Conservation (phyloP, 2,113 vertebrate species). For the Pontoporia blainvillei region DNA sequence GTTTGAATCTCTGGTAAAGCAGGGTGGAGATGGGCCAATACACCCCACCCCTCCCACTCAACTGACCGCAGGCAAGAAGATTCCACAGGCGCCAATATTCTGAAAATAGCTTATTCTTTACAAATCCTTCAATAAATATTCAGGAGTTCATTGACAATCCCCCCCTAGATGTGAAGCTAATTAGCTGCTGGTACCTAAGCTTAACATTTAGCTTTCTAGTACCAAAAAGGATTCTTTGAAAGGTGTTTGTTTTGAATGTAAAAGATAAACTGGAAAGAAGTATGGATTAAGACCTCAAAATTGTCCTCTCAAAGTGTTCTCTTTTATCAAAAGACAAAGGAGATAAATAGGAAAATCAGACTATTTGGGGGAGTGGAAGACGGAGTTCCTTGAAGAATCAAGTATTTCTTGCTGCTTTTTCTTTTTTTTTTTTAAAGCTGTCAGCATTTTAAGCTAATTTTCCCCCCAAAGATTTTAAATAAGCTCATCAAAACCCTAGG, state of each 20-base stretch:
- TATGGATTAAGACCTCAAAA: slow-evolving; percentile 72
- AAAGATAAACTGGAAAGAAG: slow-evolving; percentile 55
- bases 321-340: slow-evolving; percentile 53
- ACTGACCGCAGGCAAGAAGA: neutral
- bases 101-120: slow-evolving; percentile 22
- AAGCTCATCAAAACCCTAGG: slow-evolving; percentile 41
- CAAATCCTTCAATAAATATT: slow-evolving; percentile 64
- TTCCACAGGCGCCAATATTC: neutral
- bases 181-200: slow-evolving; percentile 61
- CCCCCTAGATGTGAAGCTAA: slow-evolving; percentile 45
- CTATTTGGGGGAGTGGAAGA: neutral
- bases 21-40: neutral
- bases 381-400: slow-evolving; percentile 13
- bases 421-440: slow-evolving; percentile 19
- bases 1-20: neutral
- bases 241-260: slow-evolving; percentile 61
- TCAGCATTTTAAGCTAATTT: slow-evolving; percentile 56
- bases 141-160: slow-evolving; percentile 24
- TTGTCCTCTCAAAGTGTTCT: slow-evolving; percentile 51
- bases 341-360: slow-evolving; percentile 60
- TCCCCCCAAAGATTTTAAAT: slow-evolving; percentile 46
- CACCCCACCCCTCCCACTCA: neutral
- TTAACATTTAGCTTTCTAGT: slow-evolving; percentile 42
- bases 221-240: slow-evolving; percentile 47
- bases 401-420: neutral